Evolutionary conservation across 2,888 invertebrate genomes (phyloP).

Genomic region (Synanthedon andrenaeformis): DNA sequence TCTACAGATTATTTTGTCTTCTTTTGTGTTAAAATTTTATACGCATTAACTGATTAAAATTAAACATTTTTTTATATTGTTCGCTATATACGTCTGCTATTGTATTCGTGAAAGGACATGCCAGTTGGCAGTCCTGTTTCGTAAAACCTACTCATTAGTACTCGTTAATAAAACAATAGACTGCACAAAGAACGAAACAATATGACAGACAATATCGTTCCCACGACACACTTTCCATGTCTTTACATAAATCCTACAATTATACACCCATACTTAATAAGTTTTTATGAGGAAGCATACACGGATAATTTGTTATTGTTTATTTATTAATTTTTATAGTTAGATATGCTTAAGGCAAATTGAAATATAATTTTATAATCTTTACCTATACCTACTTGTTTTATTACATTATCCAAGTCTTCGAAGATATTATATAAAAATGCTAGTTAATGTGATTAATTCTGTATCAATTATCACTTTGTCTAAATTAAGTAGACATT

Average conservation of each 20-base stretch:
- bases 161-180: conserved; percentile 2
- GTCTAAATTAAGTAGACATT: no score
- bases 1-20: not conserved
- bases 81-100: conserved; percentile 32
- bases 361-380: no score
- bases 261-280: conserved; percentile 33
- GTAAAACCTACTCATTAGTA: conserved; percentile 17
- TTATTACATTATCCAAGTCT: no score
- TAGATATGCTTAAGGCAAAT: no score
- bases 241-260: conserved; percentile 61
- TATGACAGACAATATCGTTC: conserved; percentile 42
- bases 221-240: conserved; percentile 63
- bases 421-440: no score
- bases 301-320: no score
- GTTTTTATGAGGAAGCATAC: not conserved
- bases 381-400: no score
- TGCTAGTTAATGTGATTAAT: no score
- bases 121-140: conserved; percentile 32
- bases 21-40: not conserved
- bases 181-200: conserved; percentile 1
- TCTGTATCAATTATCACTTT: no score
- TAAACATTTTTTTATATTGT: not conserved
- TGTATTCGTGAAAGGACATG: conserved; percentile 44
- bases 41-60: not conserved
- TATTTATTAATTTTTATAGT: no score